Evolutionary conservation across 2,797 vertebrate species (phyloP), one percentile per base, ranked within the genome.

Genomic region (Cryptoprocta ferox): DNA sequence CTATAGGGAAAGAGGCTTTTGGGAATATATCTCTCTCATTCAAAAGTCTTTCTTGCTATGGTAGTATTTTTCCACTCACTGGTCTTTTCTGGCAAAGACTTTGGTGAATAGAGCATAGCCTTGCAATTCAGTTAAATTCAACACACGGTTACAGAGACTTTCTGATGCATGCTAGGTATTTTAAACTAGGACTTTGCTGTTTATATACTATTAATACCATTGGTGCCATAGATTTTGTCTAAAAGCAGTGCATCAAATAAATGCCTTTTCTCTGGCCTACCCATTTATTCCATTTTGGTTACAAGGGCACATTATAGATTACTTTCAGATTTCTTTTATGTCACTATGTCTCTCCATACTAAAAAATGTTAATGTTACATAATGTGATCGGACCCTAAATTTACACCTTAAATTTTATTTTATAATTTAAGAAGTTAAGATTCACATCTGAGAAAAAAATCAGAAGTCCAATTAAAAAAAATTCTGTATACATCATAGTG

Each of bases 371-470:
- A 75, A 50, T 35, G 50, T 80, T 86, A 9, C 86, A 90, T 48
- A 85, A 68, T 56, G 81, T 84, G 19, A 89, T 63, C 6, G 28
- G 18, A 53, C 1, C 39, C 8, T 39, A 63, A 83, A 71, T 59
- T 84, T 88, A 24, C 4, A 84, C 30, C 10, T 42, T 1, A 68
- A 82, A 66, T 92, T 93, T 84, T 85, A 66, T 82, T 89, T 96
- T 89, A 50, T 28, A 89, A 56, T 86, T 80, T 61, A 66, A 45
- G 93, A 93, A 42, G 3, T 59, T 70, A 89, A 79, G 96, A 53
- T 83, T 96, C 89, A 26, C 48, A 70, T 21, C 48, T 79, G 28
- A 83, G 61, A 86, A 83, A 78, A 89, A 73, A 94, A 86, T 83
- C 2, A 66, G 81, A 84, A 97, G 7, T 39, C 75, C 15, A 59